phyloP scores from a whole-genome alignment of 2,888 invertebrate species.

The Leucophenga montana region DNA sequence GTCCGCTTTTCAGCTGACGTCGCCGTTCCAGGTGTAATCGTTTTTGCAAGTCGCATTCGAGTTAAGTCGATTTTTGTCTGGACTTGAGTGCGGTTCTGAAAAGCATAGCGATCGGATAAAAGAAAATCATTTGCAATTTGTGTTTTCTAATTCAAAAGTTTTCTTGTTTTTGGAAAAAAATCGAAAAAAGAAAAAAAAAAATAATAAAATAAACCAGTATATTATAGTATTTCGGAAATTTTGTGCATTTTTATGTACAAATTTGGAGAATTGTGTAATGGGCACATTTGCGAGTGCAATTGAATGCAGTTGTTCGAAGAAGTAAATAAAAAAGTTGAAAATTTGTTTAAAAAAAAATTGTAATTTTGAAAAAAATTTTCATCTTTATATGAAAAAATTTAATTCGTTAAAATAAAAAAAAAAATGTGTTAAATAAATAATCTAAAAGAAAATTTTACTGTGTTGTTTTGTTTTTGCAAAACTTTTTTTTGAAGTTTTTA shows the following conservation, averaged over 20 bases:
- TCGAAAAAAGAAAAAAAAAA: no score
- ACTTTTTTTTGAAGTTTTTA: background rate
- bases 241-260: constrained; percentile 14
- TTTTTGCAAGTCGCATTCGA: constrained; percentile 63
- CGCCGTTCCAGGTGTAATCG: constrained; percentile 61
- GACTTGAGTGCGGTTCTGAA: constrained; percentile 69
- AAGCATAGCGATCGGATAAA: constrained; percentile 50
- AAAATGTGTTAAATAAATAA: constrained; percentile 4
- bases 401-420: background rate
- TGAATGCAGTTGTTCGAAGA: background rate
- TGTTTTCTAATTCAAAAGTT: constrained; percentile 15
- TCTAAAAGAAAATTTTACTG: background rate
- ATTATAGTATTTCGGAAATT: background rate
- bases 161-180: background rate
- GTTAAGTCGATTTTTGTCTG: constrained; percentile 70
- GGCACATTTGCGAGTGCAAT: background rate
- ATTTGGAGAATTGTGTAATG: constrained; percentile 18
- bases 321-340: background rate
- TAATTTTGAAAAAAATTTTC: constrained; percentile 9
- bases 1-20: constrained; percentile 32
- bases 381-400: background rate
- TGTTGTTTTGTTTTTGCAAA: no score
- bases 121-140: background rate
- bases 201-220: no score
- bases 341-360: constrained; percentile 12